Base-by-base conservation (phyloP, 2,888 invertebrate species). In the Coenonympha arcania region DNA sequence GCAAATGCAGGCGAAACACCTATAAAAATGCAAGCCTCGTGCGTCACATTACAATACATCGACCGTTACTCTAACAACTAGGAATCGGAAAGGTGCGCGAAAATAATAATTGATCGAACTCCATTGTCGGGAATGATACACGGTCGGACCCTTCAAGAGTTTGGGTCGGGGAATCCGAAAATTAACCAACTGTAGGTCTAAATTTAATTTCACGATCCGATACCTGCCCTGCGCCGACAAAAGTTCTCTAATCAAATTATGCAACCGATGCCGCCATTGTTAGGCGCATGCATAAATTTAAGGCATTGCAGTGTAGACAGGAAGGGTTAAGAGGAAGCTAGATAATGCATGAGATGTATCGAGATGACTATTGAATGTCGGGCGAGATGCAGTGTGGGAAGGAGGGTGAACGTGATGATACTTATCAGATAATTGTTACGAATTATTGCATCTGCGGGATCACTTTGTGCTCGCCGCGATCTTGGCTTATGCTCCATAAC, bases 351-450 rank as follows among this genome's bases (percentile, higher is more conserved):
- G 65, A 73, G 76, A 80, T 69, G 73, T 68, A 76, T 77, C 73
- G 71, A 75, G 73, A 71, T 73, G 68, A 69, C 68, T 75, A 76
- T 81, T 82, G 79, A 81, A 73, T 70, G 71, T 59, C 60, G 61
- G 57, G 15, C 36, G 19, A 36, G 11, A 19, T 4, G 71, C 24
- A 45, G 73, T 84, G 80, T 86, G 86, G 83, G 86, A 85, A 86
- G 85, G 81, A 79, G 79, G 82, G 83, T 79, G 68, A 69, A 65
- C 68, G 68, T 68, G 75, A 66, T 69, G 76, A 85, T 86, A 79
- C 81, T 84, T 85, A 86, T 86, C 85, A 79, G 73, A 74, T 85
- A 79, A 85, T 86, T 84, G 86, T 83, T 76, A 84, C 80, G 76
- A 83, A 83, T 82, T 60, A 55, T 53, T 71, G 68, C 74, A 73